A percentile compares a stretch with the other conserved stretches of the same genome.
These are phyloP conservation scores for Cynoglossus semilaevis DNA, from an alignment of 2,113 vertebrate species.

Conservation along the genomic window DNA sequence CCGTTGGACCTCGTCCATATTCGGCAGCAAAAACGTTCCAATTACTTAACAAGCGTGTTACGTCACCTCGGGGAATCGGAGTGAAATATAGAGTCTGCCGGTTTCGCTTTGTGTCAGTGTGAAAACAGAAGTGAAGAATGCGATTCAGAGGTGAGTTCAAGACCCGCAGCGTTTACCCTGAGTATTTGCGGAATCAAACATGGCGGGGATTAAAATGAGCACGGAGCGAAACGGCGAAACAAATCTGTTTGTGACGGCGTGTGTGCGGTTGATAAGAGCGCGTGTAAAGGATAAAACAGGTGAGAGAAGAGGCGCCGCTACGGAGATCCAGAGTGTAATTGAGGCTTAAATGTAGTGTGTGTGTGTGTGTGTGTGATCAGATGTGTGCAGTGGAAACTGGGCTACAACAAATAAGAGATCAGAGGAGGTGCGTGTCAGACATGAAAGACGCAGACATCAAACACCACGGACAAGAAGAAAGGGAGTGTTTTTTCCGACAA, in stretches of 20 bases:
- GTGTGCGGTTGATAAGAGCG: neutral
- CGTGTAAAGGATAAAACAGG: neutral
- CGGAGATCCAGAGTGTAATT: neutral
- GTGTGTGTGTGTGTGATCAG: neutral
- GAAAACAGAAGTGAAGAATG: neutral
- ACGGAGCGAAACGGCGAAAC: constrained; percentile 2
- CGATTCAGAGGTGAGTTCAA: neutral
- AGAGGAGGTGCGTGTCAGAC: neutral
- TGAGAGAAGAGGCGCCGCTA: neutral
- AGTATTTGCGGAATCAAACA: too few relatives aligned
- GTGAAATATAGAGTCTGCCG: constrained; percentile 15
- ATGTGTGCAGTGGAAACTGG: neutral
- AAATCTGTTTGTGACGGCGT: constrained; percentile 10
- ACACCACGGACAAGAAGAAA: too few relatives aligned
- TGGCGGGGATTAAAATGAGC: too few relatives aligned
- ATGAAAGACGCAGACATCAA: neutral
- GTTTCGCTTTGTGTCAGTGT: neutral
- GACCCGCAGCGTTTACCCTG: too few relatives aligned
- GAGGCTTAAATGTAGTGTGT: neutral
- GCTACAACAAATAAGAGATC: constrained; percentile 1
- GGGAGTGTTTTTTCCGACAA: too few relatives aligned
- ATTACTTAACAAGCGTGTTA: constrained; percentile 3
- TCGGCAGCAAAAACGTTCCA: constrained; percentile 8
- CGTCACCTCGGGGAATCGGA: constrained; percentile 16
- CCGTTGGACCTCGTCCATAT: neutral